phyloP scores from a whole-genome alignment of 2,888 invertebrate genomes.

The Craniophora ligustri region DNA sequence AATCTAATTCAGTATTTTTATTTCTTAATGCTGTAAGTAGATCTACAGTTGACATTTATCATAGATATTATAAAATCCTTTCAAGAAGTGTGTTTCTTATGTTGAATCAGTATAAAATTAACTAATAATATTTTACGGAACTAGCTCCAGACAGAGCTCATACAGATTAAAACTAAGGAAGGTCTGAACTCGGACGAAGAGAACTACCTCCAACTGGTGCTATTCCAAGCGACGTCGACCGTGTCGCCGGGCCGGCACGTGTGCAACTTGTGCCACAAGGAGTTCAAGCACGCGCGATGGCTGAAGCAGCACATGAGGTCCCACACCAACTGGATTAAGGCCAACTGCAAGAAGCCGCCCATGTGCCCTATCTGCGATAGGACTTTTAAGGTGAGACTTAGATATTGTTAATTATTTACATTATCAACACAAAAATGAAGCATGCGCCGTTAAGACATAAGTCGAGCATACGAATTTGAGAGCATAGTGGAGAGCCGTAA shows the following conservation, averaged over 20 bases:
- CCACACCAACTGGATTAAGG: conserved; percentile 90
- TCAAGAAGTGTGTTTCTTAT: no score
- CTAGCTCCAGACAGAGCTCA: conserved; percentile 31
- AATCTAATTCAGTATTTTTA: no score
- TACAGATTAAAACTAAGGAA: conserved; percentile 67
- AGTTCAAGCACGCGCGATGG: conserved; percentile 90
- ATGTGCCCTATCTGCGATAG: conserved; percentile 89
- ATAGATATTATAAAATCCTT: no score
- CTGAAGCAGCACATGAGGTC: conserved; percentile 90
- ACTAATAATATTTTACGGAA: no score
- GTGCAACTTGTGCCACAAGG: conserved; percentile 90
- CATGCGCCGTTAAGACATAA: no score
- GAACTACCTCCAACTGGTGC: conserved; percentile 81
- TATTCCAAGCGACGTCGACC: conserved; percentile 85
- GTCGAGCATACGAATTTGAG: no score
- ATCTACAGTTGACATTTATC: no score
- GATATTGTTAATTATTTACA: no score
- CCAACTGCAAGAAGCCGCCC: conserved; percentile 90
- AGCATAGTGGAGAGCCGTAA: no score
- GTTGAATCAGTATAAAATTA: not conserved
- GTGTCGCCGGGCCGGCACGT: conserved; percentile 88
- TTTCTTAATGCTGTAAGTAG: no score
- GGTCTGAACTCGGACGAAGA: conserved; percentile 80
- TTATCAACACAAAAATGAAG: no score
- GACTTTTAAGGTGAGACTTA: conserved; percentile 87